phyloP scores from a whole-genome alignment of 30 jellyfish, hydroid and myxozoan species.

The Haliclystus octoradiatus region DNA sequence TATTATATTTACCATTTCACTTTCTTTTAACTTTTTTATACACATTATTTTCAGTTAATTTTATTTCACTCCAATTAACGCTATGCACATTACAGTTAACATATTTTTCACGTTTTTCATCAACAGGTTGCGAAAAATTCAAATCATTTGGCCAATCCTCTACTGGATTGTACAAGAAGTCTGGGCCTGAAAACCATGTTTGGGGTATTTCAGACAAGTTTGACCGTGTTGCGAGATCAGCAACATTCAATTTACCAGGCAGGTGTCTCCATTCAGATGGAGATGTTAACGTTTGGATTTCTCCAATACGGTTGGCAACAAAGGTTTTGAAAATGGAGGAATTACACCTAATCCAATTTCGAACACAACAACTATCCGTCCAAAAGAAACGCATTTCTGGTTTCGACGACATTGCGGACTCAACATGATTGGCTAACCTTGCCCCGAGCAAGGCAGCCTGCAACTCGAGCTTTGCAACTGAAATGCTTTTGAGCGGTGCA shows the following conservation, averaged over 20 bases:
- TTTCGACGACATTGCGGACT: conserved; percentile 4
- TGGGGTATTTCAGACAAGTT: conserved; percentile 16
- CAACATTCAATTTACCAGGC: conserved; percentile 30
- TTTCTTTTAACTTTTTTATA: too few species aligned
- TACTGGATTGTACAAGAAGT: conserved; percentile 2
- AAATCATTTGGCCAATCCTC: conserved; percentile 33
- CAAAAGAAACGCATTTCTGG: conserved; percentile 14
- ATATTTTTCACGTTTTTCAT: too few species aligned
- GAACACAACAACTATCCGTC: conserved; percentile 32
- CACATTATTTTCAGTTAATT: too few species aligned
- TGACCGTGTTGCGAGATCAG: conserved; percentile 27
- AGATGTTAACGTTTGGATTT: conserved; percentile 11
- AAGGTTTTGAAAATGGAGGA: conserved; percentile 15
- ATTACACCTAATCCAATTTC: conserved; percentile 18
- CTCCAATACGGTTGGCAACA: conserved; percentile 38
- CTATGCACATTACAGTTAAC: too few species aligned
- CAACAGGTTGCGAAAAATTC: too few species aligned
- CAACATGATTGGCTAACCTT: conserved; percentile 17
- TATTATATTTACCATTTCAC: too few species aligned
- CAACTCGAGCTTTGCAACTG: conserved; percentile 33
- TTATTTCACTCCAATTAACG: too few species aligned
- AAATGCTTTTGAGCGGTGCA: conserved; percentile 22
- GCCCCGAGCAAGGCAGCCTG: conserved; percentile 24
- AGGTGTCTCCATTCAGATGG: conserved; percentile 30
- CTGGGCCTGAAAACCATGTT: conserved; percentile 34